Base-by-base conservation (phyloP, 23 tunicate genomes). In the Trididemnum clinides region DNA sequence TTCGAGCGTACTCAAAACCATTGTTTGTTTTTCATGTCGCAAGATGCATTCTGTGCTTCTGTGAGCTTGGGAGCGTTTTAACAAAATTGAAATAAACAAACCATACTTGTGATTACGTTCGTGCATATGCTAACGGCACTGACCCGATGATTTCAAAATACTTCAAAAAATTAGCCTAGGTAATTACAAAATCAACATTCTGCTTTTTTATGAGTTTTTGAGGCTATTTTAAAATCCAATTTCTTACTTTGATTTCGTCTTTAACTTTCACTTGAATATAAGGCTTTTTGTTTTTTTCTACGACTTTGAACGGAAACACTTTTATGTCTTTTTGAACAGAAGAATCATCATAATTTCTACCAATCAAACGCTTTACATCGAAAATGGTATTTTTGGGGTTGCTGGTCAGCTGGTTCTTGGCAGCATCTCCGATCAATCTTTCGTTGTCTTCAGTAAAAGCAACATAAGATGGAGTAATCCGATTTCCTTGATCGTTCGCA, bases 391-490 rank as follows among this genome's bases (percentile, higher is more conserved):
- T 89, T 59, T 74, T 35, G 3, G 93, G 93, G 62, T 89, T 89
- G 33, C 71, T 32, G n/a, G 93, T 73, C 77, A 89, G 33, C 57
- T 89, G 93, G 39, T 89, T 89, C 69, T 89, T 89, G 25, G 93
- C 93, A 4, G 93, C 93, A 39, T 89, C 93, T 6, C 93, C 89
- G 25, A 85, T 85, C 33, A 85, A 77, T 57, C 89, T 22, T 33
- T 88, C 92, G 33, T 86, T 86, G n/a, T 72, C 82, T 0, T 28
- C 80, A 72, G 88, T 88, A 73, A 88, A 88, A 3, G 92, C 92
- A n/a, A 82, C 93, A 57, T 72, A 89, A 3, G 93, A 89, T 21
- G 93, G 93, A 0, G 93, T 89, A 32, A 89, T 89, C 2, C 93
- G 84, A 69, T 89, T 89, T 12, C 93, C 93, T 30, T 88, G 92